A percentile compares a stretch with the other conserved stretches of the same genome.
These are phyloP conservation scores for Agonopterix alstromeriana DNA, from an alignment of 2,888 invertebrate species.

Conservation along the genomic window DNA sequence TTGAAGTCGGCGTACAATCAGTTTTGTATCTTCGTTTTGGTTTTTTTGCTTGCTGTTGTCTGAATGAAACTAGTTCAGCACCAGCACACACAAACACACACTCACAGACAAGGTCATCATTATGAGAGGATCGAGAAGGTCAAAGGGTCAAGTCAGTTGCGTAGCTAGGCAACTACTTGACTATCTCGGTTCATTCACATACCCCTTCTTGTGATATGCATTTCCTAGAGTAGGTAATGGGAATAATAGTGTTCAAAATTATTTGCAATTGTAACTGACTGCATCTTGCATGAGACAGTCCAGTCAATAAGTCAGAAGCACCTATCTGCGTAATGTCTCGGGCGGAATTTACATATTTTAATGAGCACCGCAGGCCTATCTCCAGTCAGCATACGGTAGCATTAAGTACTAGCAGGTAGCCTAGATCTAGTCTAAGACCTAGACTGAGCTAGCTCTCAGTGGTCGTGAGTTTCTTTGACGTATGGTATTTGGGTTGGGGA, in stretches of 20 bases:
- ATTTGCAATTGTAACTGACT: not conserved
- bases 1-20: too few relatives aligned
- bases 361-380: slow-evolving; percentile 68
- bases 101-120: too few relatives aligned
- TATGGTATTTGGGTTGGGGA: not conserved
- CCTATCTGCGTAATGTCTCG: slow-evolving; percentile 75
- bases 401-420: slow-evolving; percentile 19
- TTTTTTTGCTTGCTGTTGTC: too few relatives aligned
- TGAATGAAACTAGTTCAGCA: too few relatives aligned
- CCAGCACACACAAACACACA: too few relatives aligned
- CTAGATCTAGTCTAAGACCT: slow-evolving; percentile 11
- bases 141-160: too few relatives aligned
- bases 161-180: too few relatives aligned
- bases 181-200: too few relatives aligned
- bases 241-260: not conserved
- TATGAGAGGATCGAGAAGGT: too few relatives aligned
- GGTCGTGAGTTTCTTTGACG: not conserved
- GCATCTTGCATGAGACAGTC: slow-evolving; percentile 34
- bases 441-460: not conserved
- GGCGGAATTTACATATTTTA: slow-evolving; percentile 74
- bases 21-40: too few relatives aligned
- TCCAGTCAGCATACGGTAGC: slow-evolving; percentile 21
- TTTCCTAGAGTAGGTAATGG: too few relatives aligned
- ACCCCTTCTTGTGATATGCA: too few relatives aligned
- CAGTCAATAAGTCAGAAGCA: slow-evolving; percentile 69